Percentiles rank a stretch among this genome's conserved stretches.
Conservation (phyloP, 2,888 invertebrate species). For the Exephanes ischioxanthus region DNA sequence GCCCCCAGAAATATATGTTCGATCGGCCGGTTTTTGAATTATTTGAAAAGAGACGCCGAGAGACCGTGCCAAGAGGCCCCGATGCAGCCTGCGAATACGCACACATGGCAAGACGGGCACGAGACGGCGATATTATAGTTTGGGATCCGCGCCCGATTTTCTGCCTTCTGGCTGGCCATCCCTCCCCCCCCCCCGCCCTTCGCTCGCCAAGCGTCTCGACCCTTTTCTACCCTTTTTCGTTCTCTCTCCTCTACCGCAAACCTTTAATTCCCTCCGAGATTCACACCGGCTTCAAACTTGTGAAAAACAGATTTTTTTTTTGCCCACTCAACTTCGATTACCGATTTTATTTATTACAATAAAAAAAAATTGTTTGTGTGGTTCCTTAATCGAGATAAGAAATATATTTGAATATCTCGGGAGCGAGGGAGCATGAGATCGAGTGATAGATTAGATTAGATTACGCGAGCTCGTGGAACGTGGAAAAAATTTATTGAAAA, state of each 20-base stretch:
- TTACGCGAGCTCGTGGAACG: constrained; percentile 20
- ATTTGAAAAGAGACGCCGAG: constrained; percentile 84
- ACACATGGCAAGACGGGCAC: constrained; percentile 31
- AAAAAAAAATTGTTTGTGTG: background rate
- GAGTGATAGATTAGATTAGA: constrained; percentile 63
- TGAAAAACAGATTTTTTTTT: background rate
- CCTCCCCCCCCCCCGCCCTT: constrained; percentile 6
- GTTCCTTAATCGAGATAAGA: constrained; percentile 18
- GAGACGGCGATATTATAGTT: constrained; percentile 82
- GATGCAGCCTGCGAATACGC: constrained; percentile 63
- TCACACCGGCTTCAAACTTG: constrained; percentile 41
- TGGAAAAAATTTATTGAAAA: constrained; percentile 15
- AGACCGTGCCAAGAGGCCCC: constrained; percentile 69
- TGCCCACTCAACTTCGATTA: background rate
- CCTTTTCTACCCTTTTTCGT: constrained; percentile 64
- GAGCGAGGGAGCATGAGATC: constrained; percentile 18
- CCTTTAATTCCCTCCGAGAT: constrained; percentile 43
- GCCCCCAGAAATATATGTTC: constrained; percentile 83
- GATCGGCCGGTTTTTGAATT: constrained; percentile 85
- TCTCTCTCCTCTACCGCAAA: constrained; percentile 32
- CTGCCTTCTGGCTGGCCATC: constrained; percentile 69
- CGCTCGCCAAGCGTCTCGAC: constrained; percentile 61
- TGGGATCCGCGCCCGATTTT: constrained; percentile 77
- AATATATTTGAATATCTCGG: constrained; percentile 42
- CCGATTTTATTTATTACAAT: background rate